Evolutionary conservation across 2,797 vertebrate genomes (phyloP).

Genomic region (Sebastes nivosus): DNA sequence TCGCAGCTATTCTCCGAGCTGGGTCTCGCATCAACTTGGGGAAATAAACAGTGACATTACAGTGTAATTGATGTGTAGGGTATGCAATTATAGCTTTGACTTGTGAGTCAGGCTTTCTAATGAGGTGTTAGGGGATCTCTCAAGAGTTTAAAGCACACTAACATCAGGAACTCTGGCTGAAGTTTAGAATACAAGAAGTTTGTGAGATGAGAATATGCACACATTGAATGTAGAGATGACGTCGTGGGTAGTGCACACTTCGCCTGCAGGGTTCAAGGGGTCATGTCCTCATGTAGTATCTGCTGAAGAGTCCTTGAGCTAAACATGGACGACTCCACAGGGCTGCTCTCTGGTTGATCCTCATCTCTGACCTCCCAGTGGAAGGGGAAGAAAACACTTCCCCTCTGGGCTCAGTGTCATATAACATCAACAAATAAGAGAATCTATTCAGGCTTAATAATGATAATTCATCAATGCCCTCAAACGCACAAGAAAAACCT

Average conservation of each 20-base stretch:
- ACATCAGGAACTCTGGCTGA: not conserved
- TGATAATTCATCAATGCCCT: not conserved
- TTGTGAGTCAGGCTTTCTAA: slow-evolving; percentile 46
- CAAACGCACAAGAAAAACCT: not conserved
- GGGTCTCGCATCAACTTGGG: not conserved
- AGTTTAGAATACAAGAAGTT: slow-evolving; percentile 1
- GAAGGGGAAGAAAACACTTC: not conserved
- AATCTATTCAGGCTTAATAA: not conserved
- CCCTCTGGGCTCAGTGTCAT: not conserved
- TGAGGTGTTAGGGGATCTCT: slow-evolving; percentile 37
- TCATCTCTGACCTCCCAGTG: slow-evolving; percentile 33
- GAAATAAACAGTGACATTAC: slow-evolving; percentile 39
- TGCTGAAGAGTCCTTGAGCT: slow-evolving; percentile 44
- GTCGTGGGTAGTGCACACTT: not conserved
- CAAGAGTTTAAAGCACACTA: slow-evolving; percentile 1
- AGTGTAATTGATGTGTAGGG: slow-evolving; percentile 31
- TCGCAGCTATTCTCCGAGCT: slow-evolving; percentile 17
- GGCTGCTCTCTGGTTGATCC: slow-evolving; percentile 1
- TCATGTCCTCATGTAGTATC: slow-evolving; percentile 14
- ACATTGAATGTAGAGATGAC: not conserved
- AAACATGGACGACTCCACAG: slow-evolving; percentile 24
- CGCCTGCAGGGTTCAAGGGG: slow-evolving; percentile 10
- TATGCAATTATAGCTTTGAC: slow-evolving; percentile 43
- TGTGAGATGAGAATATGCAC: not conserved
- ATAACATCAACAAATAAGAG: not conserved